A percentile compares a stretch with the other conserved stretches of the same genome.
Evolutionary conservation across 2,888 invertebrate genomes (phyloP).

Genomic region (Dolichopus griseipennis): DNA sequence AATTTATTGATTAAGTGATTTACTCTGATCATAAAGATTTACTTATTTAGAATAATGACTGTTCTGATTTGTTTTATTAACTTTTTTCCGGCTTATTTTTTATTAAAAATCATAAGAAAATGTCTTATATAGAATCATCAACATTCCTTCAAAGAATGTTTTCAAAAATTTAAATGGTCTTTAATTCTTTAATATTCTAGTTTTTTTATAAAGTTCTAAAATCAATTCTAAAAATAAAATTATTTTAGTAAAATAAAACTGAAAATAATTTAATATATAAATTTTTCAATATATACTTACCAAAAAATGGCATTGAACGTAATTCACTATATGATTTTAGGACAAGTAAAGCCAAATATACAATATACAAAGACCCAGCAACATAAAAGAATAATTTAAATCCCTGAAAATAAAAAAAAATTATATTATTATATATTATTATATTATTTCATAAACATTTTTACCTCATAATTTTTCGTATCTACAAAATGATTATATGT

Average conservation of each 20-base stretch:
- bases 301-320: constrained; percentile 95
- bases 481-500: constrained; percentile 85
- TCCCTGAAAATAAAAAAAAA: constrained; percentile 51
- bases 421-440: not conserved
- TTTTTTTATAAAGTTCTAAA: no score
- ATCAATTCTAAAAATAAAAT: no score
- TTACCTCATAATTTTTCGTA: constrained; percentile 72
- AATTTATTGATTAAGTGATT: no score
- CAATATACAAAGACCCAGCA: constrained; percentile 71
- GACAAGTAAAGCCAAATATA: constrained; percentile 75
- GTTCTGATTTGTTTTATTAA: no score
- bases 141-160: no score
- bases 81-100: no score
- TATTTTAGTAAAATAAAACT: not conserved
- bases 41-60: no score
- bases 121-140: no score
- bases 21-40: no score
- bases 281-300: constrained; percentile 51
- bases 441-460: constrained; percentile 7
- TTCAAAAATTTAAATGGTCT: no score
- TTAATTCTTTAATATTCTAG: no score
- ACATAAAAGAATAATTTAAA: constrained; percentile 87
- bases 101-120: no score
- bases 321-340: constrained; percentile 88
- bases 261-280: not conserved